Evolutionary conservation across 2,797 vertebrate genomes (phyloP).

Genomic region (Enteromius argenteus): DNA sequence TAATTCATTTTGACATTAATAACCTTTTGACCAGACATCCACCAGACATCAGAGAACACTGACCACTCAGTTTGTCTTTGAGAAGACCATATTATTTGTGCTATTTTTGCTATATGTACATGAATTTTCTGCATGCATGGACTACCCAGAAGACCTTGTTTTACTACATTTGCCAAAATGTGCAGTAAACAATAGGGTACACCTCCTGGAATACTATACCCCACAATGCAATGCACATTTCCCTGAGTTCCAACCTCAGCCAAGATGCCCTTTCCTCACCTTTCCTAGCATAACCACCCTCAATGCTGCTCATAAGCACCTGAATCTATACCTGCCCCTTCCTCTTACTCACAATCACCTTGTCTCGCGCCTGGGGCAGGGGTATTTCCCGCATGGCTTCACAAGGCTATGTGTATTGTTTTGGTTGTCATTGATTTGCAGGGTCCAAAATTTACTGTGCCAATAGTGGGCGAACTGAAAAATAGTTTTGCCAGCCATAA

Average conservation of each 20-base stretch:
- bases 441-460: slow-evolving; percentile 10
- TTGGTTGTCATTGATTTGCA: slow-evolving; percentile 1
- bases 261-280: slow-evolving; percentile 54
- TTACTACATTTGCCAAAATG: slow-evolving; percentile 1
- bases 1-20: slow-evolving; percentile 20
- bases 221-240: slow-evolving; percentile 9
- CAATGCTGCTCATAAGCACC: slow-evolving; percentile 64
- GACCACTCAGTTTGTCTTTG: not conserved
- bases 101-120: not conserved
- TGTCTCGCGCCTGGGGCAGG: not conserved
- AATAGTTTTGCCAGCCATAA: not conserved
- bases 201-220: not conserved
- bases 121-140: not conserved
- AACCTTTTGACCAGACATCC: not conserved
- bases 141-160: not conserved
- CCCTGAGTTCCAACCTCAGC: slow-evolving; percentile 69
- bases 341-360: slow-evolving; percentile 6
- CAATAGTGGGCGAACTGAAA: not conserved
- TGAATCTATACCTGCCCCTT: slow-evolving; percentile 54
- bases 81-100: not conserved
- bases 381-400: not conserved
- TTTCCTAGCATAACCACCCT: slow-evolving; percentile 33
- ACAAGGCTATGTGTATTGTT: not conserved
- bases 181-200: not conserved
- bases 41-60: not conserved